Evolutionary conservation across 2,113 vertebrate species (phyloP).

Genomic region (Phrynosoma platyrhinos): DNA sequence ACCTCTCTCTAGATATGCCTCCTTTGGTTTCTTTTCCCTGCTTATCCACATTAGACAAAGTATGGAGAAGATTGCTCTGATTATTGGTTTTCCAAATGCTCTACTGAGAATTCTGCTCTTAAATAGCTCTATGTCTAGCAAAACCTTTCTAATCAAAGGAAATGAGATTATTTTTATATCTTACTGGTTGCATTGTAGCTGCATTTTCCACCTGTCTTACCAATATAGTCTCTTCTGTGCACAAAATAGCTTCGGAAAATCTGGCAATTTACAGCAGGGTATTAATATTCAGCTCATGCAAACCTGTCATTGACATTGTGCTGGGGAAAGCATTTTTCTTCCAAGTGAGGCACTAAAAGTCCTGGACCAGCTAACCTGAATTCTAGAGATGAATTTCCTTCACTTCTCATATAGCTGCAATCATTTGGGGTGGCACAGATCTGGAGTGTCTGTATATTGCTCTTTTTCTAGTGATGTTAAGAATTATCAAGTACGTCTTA

Average conservation of each 20-base stretch:
- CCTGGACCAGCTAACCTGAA: not conserved
- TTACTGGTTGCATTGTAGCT: not conserved
- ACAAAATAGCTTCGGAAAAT: not conserved
- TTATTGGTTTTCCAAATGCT: not conserved
- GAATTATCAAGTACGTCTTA: slow-evolving; percentile 12
- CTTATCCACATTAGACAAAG: not conserved
- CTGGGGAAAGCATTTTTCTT: not conserved
- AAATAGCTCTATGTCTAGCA: not conserved
- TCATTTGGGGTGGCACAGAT: not conserved
- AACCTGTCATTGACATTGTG: slow-evolving; percentile 12
- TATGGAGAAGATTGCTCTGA: not conserved
- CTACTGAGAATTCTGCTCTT: not conserved
- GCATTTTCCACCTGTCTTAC: slow-evolving; percentile 17
- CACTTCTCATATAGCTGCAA: not conserved
- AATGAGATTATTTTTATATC: not conserved
- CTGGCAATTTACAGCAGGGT: not conserved
- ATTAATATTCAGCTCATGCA: slow-evolving; percentile 25
- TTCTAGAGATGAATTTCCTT: not conserved
- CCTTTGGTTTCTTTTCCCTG: not conserved
- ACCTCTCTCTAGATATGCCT: not conserved
- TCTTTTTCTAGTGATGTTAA: slow-evolving; percentile 9
- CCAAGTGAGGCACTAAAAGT: fast-evolving
- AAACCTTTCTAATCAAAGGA: slow-evolving; percentile 18
- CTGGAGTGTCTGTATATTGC: not conserved
- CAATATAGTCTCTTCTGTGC: not conserved